phyloP scores from a whole-genome alignment of 2,113 vertebrate genomes.

The Apodemus sylvaticus region DNA sequence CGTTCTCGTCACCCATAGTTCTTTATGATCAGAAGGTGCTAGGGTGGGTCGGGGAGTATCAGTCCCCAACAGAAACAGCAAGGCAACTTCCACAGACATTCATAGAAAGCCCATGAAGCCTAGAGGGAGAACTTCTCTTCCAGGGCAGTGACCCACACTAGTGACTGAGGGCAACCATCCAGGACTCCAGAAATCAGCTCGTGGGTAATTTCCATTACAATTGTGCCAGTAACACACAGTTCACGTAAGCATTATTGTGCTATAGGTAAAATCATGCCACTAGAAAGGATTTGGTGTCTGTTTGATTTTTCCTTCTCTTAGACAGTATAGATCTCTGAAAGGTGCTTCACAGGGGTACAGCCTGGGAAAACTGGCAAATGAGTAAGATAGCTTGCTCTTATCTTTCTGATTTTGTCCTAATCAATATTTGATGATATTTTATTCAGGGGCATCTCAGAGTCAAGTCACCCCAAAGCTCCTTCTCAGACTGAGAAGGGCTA shows the following conservation, averaged over 20 bases:
- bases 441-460: conserved; percentile 65
- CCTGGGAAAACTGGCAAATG: conserved; percentile 44
- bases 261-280: not conserved
- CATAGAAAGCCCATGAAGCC: not conserved
- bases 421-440: conserved; percentile 76
- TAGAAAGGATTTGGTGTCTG: not conserved
- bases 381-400: conserved; percentile 51
- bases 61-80: not conserved
- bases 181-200: conserved; percentile 14
- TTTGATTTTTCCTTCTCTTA: not conserved
- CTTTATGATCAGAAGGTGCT: not conserved
- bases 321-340: conserved; percentile 17
- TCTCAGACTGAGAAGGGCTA: not conserved
- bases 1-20: not conserved
- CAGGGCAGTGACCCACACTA: not conserved
- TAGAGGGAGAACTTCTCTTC: not conserved
- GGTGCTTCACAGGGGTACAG: conserved; percentile 50
- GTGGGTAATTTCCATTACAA: conserved; percentile 13
- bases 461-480: conserved; percentile 49
- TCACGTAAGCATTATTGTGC: not conserved
- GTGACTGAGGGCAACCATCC: not conserved
- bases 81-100: not conserved
- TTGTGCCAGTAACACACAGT: not conserved
- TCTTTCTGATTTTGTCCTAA: conserved; percentile 64
- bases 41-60: not conserved